Evolutionary conservation across 2,888 invertebrate species (phyloP), one percentile per base, ranked within the genome.

Genomic region (Lampropteryx suffumata): DNA sequence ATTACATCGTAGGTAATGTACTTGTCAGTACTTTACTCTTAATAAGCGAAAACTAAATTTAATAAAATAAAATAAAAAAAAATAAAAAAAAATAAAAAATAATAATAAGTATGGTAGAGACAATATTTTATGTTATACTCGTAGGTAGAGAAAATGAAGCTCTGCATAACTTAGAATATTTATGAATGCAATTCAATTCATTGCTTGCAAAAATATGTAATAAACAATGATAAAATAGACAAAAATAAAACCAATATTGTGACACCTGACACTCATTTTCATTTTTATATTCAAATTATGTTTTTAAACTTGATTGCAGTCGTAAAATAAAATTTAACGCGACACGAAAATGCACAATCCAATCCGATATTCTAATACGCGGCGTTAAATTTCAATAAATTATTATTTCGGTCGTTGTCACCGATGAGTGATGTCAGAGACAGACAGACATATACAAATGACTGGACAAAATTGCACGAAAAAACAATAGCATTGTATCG

Each of bases 391-490:
- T 73, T 71, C 61, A 73, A 81, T 79, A 81, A 81, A 77, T 82
- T 81, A 85, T 81, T 78, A 78, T 80, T 78, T 78, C 69, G 83
- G 79, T 83, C 86, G 69, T 81, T 87, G 87, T 85, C 86, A 65
- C 80, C 69, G 64, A 40, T 69, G 81, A 80, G 75, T 84, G 87
- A 87, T 82, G 84, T 84, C 84, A 85, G 83, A 64, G 71, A 63
- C 58, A 64, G 73, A 73, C 78, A 66, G 72, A 74, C 77, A 75
- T 76, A 79, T 77, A 40, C 35, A 44, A 44, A 50, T 50, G 46
- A 48, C 76, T 73, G 73, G 69, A 68, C 79, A 71, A 67, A 73
- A 73, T 73, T 64, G 64, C 59, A 63, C 60, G 55, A 26, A 54
- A 48, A 54, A 54, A 50, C 47, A 46, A 50, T 17, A 29, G 35